Base-by-base conservation (phyloP, 2,113 vertebrate genomes). In the Crotophaga sulcirostris region DNA sequence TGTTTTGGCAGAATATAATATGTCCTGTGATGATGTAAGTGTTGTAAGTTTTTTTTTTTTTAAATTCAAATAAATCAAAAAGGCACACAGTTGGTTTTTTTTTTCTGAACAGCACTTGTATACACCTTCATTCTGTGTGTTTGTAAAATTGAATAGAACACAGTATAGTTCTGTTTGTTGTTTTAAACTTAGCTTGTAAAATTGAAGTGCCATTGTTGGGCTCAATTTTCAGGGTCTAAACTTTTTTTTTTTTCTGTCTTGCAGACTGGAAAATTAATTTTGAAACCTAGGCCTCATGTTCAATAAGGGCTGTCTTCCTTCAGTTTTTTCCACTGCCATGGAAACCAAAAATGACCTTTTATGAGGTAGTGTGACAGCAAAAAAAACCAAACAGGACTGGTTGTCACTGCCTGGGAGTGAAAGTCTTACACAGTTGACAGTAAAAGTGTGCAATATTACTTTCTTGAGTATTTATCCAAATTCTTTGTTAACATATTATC, bases 11-110 rank as follows among this genome's bases (percentile, higher is more conserved):
- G 99, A 99, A 96, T 99, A 99, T 98, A 99, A 99, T 95, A 99
- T 99, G 99, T 99, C 99, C 93, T 99, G 99, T 97, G 99, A 99
- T 96, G 99, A 99, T 89, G 99, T 99, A 97, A 99, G 99, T 99
- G 85, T 63, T 66, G 36, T 78, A 47, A 56, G 60, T 14, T 0
- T 76, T 51, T 11, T 85, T 62, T 68, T 68, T 64, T 42, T 38
- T 19, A 82, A 47, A 25, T 21, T 9, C 11, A 31, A 69, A 33
- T 26, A 36, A 55, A 67, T 63, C 0, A 2, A 44, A 70, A 76
- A 84, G 21, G 26, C 12, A 8, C 13, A 3, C 1, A 13, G 2
- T 60, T 49, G n/a, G 47, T 8, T 31, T 7, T 28, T 47, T 62
- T 76, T 72, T 78, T 29, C 21, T 68, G 25, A 56, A 59, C 11